Percentiles rank a stretch among this genome's conserved stretches.
Evolutionary conservation across 1,140 invertebrate species (phyloP).

Genomic region (Apis cerana): DNA sequence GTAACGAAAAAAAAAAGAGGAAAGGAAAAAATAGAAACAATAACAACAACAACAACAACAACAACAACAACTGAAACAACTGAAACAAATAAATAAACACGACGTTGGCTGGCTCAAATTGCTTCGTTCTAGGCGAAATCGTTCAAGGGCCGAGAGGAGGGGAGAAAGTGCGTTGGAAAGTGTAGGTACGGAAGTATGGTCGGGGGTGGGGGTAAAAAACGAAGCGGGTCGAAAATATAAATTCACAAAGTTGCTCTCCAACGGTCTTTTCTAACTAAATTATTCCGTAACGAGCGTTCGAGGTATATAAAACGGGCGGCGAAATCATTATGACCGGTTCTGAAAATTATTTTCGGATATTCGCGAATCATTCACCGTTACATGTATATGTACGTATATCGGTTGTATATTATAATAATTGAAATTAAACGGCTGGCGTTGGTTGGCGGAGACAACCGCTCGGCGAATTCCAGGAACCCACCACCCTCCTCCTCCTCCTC

Average conservation of each 20-base stretch:
- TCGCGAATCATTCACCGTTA: neutral
- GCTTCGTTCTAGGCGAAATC: neutral
- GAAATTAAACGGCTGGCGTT: too few relatives aligned
- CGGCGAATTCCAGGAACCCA: too few relatives aligned
- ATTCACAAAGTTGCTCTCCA: conserved; percentile 22
- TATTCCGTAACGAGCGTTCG: conserved; percentile 30
- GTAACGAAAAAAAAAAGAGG: neutral
- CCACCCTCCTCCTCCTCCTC: too few relatives aligned
- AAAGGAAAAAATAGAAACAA: neutral
- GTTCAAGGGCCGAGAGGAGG: neutral
- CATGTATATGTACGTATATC: neutral
- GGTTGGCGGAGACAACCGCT: too few relatives aligned
- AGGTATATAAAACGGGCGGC: conserved; percentile 20
- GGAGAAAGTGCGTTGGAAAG: neutral
- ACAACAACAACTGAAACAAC: neutral
- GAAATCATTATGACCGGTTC: conserved; percentile 35
- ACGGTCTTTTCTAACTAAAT: neutral
- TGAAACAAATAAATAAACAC: conserved; percentile 10
- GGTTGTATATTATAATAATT: neutral
- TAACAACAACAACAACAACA: neutral
- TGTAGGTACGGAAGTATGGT: neutral
- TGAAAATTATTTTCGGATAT: conserved; percentile 37
- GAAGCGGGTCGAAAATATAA: conserved; percentile 20
- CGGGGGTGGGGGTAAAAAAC: too few relatives aligned
- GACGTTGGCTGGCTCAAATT: neutral